Evolutionary conservation across 2,888 invertebrate species (phyloP).

Genomic region (Aporophyla nigra): DNA sequence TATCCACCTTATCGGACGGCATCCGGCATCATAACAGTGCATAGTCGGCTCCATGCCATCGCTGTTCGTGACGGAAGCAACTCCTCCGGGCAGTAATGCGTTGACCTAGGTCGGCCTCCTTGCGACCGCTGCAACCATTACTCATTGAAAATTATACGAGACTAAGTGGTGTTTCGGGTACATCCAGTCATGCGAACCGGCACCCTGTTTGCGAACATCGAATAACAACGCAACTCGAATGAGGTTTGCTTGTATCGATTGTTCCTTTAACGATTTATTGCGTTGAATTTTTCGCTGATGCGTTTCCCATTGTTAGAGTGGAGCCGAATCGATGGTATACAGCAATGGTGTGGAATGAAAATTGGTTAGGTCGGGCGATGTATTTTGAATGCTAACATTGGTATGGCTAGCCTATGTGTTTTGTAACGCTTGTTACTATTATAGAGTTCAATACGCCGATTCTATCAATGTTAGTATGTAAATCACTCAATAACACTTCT

Average conservation of each 20-base stretch:
- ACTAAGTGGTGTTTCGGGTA: constrained; percentile 89
- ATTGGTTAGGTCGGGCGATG: constrained; percentile 34
- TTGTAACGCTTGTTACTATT: neutral
- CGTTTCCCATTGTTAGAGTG: constrained; percentile 70
- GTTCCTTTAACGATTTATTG: constrained; percentile 76
- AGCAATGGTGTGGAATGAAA: constrained; percentile 58
- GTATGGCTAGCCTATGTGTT: constrained; percentile 3
- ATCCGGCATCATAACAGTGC: constrained; percentile 68
- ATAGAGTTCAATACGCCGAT: neutral
- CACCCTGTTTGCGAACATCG: constrained; percentile 68
- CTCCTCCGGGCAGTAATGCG: constrained; percentile 81
- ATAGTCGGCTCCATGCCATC: constrained; percentile 68
- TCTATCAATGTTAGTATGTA: neutral
- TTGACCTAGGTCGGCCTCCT: constrained; percentile 86
- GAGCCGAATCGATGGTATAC: constrained; percentile 48
- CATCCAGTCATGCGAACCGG: constrained; percentile 79
- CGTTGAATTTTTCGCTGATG: constrained; percentile 74
- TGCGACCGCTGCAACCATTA: constrained; percentile 79
- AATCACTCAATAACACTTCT: neutral
- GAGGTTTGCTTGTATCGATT: constrained; percentile 75
- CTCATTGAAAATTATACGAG: constrained; percentile 89
- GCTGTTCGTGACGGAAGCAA: constrained; percentile 76
- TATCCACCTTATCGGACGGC: constrained; percentile 56
- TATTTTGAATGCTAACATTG: constrained; percentile 33
- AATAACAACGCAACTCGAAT: constrained; percentile 70